phyloP scores from a whole-genome alignment of 1,140 invertebrate genomes.

The Drosophila seguyi region DNA sequence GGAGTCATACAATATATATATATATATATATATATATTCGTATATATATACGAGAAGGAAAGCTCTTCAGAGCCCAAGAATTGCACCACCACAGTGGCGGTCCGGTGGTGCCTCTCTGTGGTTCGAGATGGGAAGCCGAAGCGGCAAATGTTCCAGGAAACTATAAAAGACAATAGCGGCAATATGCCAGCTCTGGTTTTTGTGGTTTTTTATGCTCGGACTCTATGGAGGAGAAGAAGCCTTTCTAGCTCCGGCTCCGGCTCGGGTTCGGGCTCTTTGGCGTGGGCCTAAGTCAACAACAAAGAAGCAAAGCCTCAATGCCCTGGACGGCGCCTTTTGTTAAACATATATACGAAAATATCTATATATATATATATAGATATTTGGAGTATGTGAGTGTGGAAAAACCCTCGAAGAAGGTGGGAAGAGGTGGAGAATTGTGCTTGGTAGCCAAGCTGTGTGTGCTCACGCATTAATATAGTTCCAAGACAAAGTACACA shows the following conservation, averaged over 20 bases:
- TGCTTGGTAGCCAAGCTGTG: constrained; percentile 51
- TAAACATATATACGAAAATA: constrained; percentile 28
- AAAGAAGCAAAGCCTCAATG: constrained; percentile 60
- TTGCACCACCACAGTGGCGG: constrained; percentile 59
- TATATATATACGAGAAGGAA: constrained; percentile 36
- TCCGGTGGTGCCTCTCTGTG: constrained; percentile 13
- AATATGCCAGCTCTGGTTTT: constrained; percentile 82
- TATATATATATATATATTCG: not conserved
- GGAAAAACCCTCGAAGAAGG: constrained; percentile 57
- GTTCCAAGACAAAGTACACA: constrained; percentile 33
- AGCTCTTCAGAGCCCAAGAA: constrained; percentile 56
- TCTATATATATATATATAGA: not conserved
- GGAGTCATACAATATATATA: constrained; percentile 9
- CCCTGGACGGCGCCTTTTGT: constrained; percentile 61
- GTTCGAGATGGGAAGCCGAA: constrained; percentile 46
- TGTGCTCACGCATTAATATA: constrained; percentile 79
- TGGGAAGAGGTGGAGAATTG: constrained; percentile 9
- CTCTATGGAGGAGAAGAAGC: constrained; percentile 53
- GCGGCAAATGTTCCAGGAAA: constrained; percentile 76
- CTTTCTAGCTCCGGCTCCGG: constrained; percentile 36
- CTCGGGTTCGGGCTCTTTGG: constrained; percentile 23
- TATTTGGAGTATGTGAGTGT: constrained; percentile 23
- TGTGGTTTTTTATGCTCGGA: constrained; percentile 70
- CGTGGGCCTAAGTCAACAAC: constrained; percentile 82
- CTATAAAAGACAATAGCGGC: constrained; percentile 83